Evolutionary conservation across 2,113 vertebrate species (phyloP).

Genomic region (Notarius quadriscutis): DNA sequence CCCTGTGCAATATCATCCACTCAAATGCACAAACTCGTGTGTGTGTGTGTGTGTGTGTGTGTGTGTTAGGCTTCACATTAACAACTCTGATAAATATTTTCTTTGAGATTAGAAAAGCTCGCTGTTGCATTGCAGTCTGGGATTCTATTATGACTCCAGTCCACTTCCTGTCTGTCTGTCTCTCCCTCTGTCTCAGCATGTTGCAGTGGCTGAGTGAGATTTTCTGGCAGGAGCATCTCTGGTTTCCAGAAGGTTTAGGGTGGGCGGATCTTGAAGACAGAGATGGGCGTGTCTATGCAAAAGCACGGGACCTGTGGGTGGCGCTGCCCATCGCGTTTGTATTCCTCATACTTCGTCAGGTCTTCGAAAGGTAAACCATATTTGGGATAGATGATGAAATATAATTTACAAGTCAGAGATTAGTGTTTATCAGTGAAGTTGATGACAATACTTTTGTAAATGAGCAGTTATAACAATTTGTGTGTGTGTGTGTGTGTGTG

Average conservation of each 20-base stretch:
- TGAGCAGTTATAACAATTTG: background rate
- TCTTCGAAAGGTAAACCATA: slow-evolving; percentile 86
- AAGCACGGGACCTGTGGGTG: slow-evolving; percentile 83
- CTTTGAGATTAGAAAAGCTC: background rate
- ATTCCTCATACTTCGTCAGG: slow-evolving; percentile 84
- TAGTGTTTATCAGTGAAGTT: no score
- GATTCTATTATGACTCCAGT: background rate
- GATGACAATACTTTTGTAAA: background rate
- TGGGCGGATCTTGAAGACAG: slow-evolving; percentile 89
- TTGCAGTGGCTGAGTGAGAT: slow-evolving; percentile 80
- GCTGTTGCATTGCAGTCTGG: background rate
- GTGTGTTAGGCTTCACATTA: no score
- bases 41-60: background rate
- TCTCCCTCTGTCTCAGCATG: slow-evolving; percentile 74
- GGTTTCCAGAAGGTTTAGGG: slow-evolving; percentile 88
- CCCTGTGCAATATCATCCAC: background rate
- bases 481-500: slow-evolving; percentile 9
- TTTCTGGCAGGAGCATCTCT: slow-evolving; percentile 93
- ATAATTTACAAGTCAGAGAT: background rate
- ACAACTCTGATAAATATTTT: background rate
- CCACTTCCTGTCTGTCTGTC: background rate
- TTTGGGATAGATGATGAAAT: no score
- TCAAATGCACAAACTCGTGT: background rate
- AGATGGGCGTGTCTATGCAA: slow-evolving; percentile 85
- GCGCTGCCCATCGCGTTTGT: slow-evolving; percentile 84